Evolutionary conservation across 2,797 vertebrate genomes (phyloP).

Genomic region (Semaprochilodus insignis): DNA sequence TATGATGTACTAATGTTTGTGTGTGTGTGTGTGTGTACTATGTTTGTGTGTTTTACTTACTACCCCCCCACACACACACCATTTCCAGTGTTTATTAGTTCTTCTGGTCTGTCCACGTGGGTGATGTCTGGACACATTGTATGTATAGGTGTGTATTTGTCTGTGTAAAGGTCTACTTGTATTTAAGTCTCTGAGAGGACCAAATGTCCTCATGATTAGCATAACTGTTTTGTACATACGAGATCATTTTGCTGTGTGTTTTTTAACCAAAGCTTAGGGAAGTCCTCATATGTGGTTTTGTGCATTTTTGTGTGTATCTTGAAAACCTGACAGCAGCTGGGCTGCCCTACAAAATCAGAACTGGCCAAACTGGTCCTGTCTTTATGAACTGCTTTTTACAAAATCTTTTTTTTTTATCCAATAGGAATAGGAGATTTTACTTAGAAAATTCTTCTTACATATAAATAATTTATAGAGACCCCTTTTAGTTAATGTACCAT

Average conservation of each 20-base stretch:
- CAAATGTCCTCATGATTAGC: background rate
- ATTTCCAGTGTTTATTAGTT: conserved; percentile 48
- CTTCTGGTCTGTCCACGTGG: conserved; percentile 32
- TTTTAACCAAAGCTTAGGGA: too few species aligned
- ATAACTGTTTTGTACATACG: background rate
- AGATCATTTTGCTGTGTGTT: too few species aligned
- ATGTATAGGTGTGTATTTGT: conserved; percentile 30
- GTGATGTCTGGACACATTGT: conserved; percentile 39
- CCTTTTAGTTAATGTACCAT: too few species aligned
- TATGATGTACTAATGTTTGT: too few species aligned
- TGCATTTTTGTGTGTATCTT: too few species aligned
- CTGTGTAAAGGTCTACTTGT: conserved; percentile 25
- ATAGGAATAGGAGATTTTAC: too few species aligned
- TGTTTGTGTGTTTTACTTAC: conserved; percentile 7
- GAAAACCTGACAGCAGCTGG: background rate
- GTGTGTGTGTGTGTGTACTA: background rate
- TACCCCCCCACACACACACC: background rate
- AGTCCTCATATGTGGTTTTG: too few species aligned
- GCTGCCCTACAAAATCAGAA: background rate
- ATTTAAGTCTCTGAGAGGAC: background rate
- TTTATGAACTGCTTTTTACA: background rate
- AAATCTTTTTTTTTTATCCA: too few species aligned
- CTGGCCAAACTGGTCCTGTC: background rate
- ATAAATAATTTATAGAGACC: background rate
- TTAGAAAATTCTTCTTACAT: too few species aligned